Percentiles rank a stretch among this genome's conserved stretches.
Conservation (phyloP, 2,113 vertebrate genomes). For the Syngnathus typhle region DNA sequence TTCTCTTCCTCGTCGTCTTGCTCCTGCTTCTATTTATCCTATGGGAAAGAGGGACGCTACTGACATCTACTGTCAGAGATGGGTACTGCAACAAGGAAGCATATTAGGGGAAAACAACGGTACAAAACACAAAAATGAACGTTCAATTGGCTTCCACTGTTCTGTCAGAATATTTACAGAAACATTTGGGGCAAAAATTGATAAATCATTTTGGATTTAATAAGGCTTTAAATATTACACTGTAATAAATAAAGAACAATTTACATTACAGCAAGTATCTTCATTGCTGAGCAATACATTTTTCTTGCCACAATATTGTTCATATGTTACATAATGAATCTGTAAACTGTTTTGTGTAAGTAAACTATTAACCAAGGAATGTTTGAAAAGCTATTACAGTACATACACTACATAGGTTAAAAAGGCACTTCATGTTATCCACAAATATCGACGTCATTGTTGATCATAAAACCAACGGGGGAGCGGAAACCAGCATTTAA, state of each 20-base stretch:
- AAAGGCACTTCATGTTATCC: constrained; percentile 30
- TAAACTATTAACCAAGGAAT: constrained; percentile 8
- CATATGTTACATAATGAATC: background rate
- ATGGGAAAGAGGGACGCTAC: background rate
- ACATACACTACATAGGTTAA: constrained; percentile 10
- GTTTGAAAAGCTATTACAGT: constrained; percentile 1
- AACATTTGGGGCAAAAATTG: too few relatives aligned
- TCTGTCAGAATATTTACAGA: too few relatives aligned
- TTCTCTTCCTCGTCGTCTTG: constrained; percentile 40
- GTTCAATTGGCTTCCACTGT: too few relatives aligned
- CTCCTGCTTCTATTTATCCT: constrained; percentile 29
- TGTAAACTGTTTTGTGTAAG: constrained; percentile 15
- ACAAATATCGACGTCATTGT: background rate
- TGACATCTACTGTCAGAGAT: constrained; percentile 24
- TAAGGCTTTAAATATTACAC: constrained; percentile 28
- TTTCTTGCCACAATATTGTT: constrained; percentile 23
- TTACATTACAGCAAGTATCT: constrained; percentile 16
- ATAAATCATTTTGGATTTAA: constrained; percentile 34
- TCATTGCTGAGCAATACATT: constrained; percentile 4
- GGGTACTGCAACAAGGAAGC: background rate
- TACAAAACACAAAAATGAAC: background rate
- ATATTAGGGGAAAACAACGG: too few relatives aligned
- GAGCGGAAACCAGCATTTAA: constrained; percentile 7
- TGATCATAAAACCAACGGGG: background rate
- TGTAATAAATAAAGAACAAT: constrained; percentile 21